A percentile compares a stretch with the other conserved stretches of the same genome.
Evolutionary conservation across 2,797 vertebrate species (phyloP).

Genomic region (Rhinoraja longicauda): DNA sequence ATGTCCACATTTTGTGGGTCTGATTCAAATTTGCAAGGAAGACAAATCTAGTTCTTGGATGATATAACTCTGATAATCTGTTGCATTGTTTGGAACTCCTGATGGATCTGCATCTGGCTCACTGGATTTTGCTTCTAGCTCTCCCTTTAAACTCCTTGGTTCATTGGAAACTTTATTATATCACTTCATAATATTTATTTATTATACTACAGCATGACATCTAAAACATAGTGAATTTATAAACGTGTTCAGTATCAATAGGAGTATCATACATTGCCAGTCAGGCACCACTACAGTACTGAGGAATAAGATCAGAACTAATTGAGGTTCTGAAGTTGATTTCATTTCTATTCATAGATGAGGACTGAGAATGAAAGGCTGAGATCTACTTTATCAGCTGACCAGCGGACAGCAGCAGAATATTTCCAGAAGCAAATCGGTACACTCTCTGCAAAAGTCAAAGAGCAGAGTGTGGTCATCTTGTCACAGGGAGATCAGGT

Average conservation of each 20-base stretch:
- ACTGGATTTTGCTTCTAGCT: too few relatives aligned
- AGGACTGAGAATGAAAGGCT: slow-evolving; percentile 52
- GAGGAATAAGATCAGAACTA: not conserved
- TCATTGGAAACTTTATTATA: too few relatives aligned
- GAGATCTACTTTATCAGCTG: slow-evolving; percentile 46
- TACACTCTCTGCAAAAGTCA: slow-evolving; percentile 46
- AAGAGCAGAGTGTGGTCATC: slow-evolving; percentile 49
- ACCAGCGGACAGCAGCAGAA: slow-evolving; percentile 48
- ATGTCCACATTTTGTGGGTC: not conserved
- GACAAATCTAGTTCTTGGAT: not conserved
- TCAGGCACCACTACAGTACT: too few relatives aligned
- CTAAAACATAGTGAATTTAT: too few relatives aligned
- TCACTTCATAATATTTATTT: too few relatives aligned
- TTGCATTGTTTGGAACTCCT: too few relatives aligned
- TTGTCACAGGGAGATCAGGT: slow-evolving; percentile 56
- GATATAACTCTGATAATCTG: too few relatives aligned
- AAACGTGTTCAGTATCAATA: too few relatives aligned
- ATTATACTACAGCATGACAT: too few relatives aligned
- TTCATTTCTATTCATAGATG: slow-evolving; percentile 45
- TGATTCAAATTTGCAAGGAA: not conserved
- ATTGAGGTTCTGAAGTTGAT: not conserved
- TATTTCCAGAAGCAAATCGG: slow-evolving; percentile 47
- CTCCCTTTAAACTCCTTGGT: too few relatives aligned
- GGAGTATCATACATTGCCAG: too few relatives aligned
- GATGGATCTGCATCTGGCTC: too few relatives aligned